These are phyloP conservation scores for Erinaceus europaeus DNA, from an alignment of 2,113 vertebrate species.

Conservation along the genomic window DNA sequence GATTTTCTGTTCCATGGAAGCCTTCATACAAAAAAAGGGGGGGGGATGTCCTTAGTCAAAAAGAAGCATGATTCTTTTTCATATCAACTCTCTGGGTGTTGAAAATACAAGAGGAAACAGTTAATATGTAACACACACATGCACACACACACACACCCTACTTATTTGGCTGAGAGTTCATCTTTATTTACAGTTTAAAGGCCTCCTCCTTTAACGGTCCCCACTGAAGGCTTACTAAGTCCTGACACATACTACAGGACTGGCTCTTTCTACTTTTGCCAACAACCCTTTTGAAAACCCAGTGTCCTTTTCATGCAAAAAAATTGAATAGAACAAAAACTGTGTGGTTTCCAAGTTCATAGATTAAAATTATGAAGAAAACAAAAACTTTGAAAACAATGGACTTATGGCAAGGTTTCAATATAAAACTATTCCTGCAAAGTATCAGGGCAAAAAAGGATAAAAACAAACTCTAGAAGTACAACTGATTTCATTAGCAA, in stretches of 20 bases:
- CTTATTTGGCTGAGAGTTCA: background rate
- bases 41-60: background rate
- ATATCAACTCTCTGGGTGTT: rapidly evolving
- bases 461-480: conserved; percentile 1
- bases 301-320: background rate
- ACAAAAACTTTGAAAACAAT: background rate
- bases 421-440: background rate
- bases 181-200: too few species aligned
- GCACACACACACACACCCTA: background rate
- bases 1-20: background rate
- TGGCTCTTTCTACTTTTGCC: background rate
- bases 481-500: background rate
- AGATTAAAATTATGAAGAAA: conserved; percentile 18
- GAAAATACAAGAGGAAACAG: background rate
- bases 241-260: too few species aligned
- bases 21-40: background rate
- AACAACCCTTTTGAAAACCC: background rate
- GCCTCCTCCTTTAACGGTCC: too few species aligned
- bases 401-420: background rate
- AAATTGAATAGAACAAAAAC: background rate
- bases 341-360: background rate
- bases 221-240: too few species aligned
- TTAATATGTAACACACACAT: too few species aligned
- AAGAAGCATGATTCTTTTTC: background rate
- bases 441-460: background rate